A percentile compares a stretch with the other conserved stretches of the same genome.
These are phyloP conservation scores for Corythornis cristatus DNA, from an alignment of 2,113 vertebrate species.

Conservation along the genomic window DNA sequence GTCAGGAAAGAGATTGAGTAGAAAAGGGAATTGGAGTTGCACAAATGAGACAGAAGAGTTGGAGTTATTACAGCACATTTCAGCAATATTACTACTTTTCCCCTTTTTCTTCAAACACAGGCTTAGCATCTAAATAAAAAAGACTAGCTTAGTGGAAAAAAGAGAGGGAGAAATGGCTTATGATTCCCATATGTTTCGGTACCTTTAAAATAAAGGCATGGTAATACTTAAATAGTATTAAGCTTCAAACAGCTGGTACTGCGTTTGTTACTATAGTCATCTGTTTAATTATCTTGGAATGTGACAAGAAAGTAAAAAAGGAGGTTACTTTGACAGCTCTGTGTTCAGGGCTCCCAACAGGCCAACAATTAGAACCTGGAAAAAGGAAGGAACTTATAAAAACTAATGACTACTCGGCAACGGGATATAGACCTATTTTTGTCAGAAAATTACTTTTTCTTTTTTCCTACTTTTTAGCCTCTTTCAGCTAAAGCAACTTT, in stretches of 20 bases:
- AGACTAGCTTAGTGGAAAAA: conserved; percentile 27
- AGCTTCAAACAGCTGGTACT: conserved; percentile 80
- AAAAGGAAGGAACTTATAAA: conserved; percentile 66
- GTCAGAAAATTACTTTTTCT: background rate
- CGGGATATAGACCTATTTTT: conserved; percentile 18
- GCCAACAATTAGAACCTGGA: conserved; percentile 51
- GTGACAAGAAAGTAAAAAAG: conserved; percentile 53
- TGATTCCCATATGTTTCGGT: conserved; percentile 68
- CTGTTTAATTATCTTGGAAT: conserved; percentile 86
- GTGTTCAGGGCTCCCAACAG: conserved; percentile 52
- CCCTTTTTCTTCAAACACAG: conserved; percentile 17
- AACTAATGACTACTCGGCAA: conserved; percentile 1
- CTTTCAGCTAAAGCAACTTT: background rate
- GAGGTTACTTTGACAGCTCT: conserved; percentile 80
- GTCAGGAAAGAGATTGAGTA: background rate
- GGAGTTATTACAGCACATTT: conserved; percentile 53
- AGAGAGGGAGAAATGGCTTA: conserved; percentile 54
- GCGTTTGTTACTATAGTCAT: conserved; percentile 82
- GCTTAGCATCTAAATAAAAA: conserved; percentile 57
- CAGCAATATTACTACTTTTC: background rate
- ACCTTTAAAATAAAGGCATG: conserved; percentile 64
- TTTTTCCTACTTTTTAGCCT: background rate
- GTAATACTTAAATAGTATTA: conserved; percentile 76
- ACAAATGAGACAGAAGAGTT: conserved; percentile 66
- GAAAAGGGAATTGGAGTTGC: background rate